Evolutionary conservation across 2,888 invertebrate genomes (phyloP).

Genomic region (Shargacucullia verbasci): DNA sequence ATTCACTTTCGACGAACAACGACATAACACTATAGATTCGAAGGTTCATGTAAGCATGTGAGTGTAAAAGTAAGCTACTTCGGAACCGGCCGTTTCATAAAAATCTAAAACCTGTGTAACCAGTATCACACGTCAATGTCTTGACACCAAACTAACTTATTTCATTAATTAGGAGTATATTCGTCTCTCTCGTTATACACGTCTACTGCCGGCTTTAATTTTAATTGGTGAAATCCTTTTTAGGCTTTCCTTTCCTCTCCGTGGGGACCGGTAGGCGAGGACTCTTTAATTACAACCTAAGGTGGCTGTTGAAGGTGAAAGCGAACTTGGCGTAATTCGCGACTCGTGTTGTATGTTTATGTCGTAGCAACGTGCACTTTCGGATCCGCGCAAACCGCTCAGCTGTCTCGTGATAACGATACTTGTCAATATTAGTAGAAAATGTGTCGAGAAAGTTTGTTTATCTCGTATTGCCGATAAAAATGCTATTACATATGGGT

Average conservation of each 20-base stretch:
- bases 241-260: constrained; percentile 60
- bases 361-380: constrained; percentile 66
- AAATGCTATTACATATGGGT: constrained; percentile 20
- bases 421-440: constrained; percentile 74
- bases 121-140: constrained; percentile 55
- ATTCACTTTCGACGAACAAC: constrained; percentile 84
- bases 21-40: constrained; percentile 71
- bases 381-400: constrained; percentile 58
- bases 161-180: constrained; percentile 50
- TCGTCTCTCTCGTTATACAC: constrained; percentile 52
- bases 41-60: constrained; percentile 39
- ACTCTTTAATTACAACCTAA: constrained; percentile 66
- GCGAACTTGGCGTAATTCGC: constrained; percentile 68
- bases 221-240: constrained; percentile 61
- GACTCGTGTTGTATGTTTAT: constrained; percentile 60
- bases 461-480: constrained; percentile 29
- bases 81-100: constrained; percentile 60
- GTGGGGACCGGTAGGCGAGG: constrained; percentile 54
- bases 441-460: constrained; percentile 66
- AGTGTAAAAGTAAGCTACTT: constrained; percentile 50
- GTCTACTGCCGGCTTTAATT: constrained; percentile 39
- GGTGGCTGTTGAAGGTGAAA: constrained; percentile 73
- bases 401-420: constrained; percentile 63
- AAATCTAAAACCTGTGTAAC: constrained; percentile 61
- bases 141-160: constrained; percentile 39